These are phyloP conservation scores for Schizaphis graminum DNA, from an alignment of 2,888 invertebrate species.

Conservation along the genomic window DNA sequence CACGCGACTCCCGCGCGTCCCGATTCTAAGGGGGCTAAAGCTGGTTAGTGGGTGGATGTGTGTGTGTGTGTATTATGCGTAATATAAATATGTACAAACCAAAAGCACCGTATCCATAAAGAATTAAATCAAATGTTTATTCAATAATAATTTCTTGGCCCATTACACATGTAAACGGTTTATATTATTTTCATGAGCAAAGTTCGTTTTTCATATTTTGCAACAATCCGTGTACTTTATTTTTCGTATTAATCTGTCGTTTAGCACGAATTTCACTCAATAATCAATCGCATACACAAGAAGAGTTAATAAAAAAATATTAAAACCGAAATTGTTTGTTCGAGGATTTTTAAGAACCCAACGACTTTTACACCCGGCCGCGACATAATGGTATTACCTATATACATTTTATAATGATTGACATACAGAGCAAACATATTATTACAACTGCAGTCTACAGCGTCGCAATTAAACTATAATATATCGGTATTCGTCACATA, in stretches of 20 bases:
- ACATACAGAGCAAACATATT: not conserved
- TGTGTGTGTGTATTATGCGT: not conserved
- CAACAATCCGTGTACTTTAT: not conserved
- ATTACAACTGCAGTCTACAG: not conserved
- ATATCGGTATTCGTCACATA: not conserved
- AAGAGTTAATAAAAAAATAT: not conserved
- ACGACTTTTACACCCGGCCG: not conserved
- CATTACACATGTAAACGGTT: constrained; percentile 57
- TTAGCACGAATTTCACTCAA: not conserved
- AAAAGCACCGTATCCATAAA: constrained; percentile 25
- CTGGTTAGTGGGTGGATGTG: not conserved
- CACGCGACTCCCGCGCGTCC: not conserved
- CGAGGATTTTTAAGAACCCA: not conserved
- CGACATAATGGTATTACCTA: not conserved
- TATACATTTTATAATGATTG: not conserved
- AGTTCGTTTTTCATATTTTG: not conserved
- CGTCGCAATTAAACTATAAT: not conserved
- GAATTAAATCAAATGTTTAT: constrained; percentile 55
- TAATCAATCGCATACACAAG: not conserved
- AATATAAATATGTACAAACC: not conserved
- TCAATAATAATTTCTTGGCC: constrained; percentile 42
- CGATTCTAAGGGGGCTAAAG: constrained; percentile 27
- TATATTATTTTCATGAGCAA: not conserved
- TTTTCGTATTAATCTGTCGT: not conserved
- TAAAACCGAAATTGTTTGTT: not conserved